Evolutionary conservation across 2,113 vertebrate species (phyloP).

Genomic region (Onychorhynchus coronatus): DNA sequence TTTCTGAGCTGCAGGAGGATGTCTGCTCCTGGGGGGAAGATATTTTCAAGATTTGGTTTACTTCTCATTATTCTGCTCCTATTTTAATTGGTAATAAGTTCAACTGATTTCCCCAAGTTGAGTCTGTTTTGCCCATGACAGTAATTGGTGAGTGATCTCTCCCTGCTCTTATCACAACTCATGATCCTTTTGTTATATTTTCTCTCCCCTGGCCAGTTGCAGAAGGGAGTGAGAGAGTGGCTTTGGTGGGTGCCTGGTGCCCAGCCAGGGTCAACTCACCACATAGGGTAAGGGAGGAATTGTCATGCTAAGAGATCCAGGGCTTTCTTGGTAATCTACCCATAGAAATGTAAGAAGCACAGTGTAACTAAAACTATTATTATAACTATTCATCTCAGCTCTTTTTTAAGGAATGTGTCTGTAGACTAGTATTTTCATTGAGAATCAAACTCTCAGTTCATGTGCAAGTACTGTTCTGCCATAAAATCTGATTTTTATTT

Average conservation of each 20-base stretch:
- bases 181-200: neutral
- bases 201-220: neutral
- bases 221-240: neutral
- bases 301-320: neutral
- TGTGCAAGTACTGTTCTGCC: neutral
- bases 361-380: neutral
- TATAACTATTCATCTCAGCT: neutral
- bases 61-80: neutral
- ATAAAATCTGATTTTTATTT: neutral
- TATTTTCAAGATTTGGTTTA: neutral
- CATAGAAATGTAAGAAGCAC: neutral
- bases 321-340: neutral
- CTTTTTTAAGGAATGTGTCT: neutral
- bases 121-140: neutral
- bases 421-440: neutral
- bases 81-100: neutral
- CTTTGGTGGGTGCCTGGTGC: neutral
- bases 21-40: neutral
- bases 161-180: neutral
- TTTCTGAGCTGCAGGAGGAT: neutral
- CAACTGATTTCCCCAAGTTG: neutral
- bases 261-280: neutral
- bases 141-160: neutral
- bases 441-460: neutral
- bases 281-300: neutral